phyloP scores from a whole-genome alignment of 2,888 invertebrate genomes.

The Neoascia interrupta region DNA sequence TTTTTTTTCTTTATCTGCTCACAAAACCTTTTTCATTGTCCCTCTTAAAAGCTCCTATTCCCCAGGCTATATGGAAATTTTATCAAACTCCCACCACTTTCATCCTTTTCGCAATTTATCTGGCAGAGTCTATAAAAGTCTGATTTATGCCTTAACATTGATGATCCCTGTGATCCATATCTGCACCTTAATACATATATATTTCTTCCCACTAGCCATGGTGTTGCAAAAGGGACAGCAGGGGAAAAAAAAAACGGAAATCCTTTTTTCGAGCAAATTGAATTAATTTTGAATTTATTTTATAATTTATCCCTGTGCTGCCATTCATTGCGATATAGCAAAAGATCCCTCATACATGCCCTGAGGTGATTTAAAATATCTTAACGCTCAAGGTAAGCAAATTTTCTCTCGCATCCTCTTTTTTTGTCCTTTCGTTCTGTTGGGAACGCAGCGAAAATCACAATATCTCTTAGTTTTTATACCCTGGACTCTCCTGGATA shows the following conservation, averaged over 20 bases:
- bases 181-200: conserved; percentile 6
- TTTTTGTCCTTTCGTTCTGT: not conserved
- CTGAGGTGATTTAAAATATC: conserved; percentile 49
- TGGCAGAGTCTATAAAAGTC: conserved; percentile 16
- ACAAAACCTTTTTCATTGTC: too few relatives aligned
- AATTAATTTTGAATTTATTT: conserved; percentile 63
- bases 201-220: not conserved
- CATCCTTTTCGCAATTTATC: too few relatives aligned
- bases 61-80: too few relatives aligned
- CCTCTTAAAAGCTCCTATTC: too few relatives aligned
- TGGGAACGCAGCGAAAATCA: conserved; percentile 18
- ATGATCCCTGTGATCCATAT: conserved; percentile 47
- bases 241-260: too few relatives aligned
- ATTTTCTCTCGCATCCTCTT: conserved; percentile 11
- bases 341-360: not conserved
- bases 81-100: too few relatives aligned
- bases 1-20: too few relatives aligned
- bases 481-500: not conserved
- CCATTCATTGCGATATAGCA: conserved; percentile 6
- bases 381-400: conserved; percentile 32
- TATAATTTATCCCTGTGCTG: conserved; percentile 46
- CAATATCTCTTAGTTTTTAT: not conserved
- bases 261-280: conserved; percentile 50
- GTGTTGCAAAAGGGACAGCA: not conserved
- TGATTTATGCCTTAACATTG: conserved; percentile 53